A percentile compares a stretch with the other conserved stretches of the same genome.
Evolutionary conservation across 1,140 invertebrate species (phyloP).

Genomic region (Caerostris extrusa): DNA sequence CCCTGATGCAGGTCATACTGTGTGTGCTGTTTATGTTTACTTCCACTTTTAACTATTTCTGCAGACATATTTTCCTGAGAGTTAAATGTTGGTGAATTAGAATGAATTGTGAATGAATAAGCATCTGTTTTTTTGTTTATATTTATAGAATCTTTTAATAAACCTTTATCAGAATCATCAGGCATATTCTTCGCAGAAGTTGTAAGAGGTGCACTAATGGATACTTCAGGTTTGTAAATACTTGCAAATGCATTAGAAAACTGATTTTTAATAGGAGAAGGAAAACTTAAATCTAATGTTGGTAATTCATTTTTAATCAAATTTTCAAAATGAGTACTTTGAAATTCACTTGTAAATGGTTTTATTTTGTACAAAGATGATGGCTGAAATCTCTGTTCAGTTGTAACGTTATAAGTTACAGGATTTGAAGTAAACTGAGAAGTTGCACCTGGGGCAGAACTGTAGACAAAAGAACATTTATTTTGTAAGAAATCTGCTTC

Average conservation of each 20-base stretch:
- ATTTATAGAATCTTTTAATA: neutral
- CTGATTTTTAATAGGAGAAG: neutral
- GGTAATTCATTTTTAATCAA: slow-evolving; percentile 42
- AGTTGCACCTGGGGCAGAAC: neutral
- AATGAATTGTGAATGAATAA: neutral
- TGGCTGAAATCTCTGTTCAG: neutral
- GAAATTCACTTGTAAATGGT: neutral
- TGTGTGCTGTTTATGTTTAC: neutral
- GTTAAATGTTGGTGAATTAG: neutral
- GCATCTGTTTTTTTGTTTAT: neutral
- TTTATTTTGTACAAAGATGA: neutral
- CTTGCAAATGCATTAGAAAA: neutral
- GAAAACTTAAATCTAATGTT: slow-evolving; percentile 42
- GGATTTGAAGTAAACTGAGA: neutral
- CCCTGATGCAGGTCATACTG: neutral
- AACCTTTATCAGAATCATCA: neutral
- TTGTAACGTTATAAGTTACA: neutral
- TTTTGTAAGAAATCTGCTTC: slow-evolving; percentile 15
- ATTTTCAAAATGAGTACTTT: neutral
- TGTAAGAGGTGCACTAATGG: neutral
- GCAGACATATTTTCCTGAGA: neutral
- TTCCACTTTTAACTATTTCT: neutral
- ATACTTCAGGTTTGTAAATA: neutral
- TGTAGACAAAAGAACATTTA: slow-evolving; percentile 63
- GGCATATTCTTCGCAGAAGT: neutral